Conservation (phyloP, 2,888 invertebrate genomes). For the Eustalomyia histrio region DNA sequence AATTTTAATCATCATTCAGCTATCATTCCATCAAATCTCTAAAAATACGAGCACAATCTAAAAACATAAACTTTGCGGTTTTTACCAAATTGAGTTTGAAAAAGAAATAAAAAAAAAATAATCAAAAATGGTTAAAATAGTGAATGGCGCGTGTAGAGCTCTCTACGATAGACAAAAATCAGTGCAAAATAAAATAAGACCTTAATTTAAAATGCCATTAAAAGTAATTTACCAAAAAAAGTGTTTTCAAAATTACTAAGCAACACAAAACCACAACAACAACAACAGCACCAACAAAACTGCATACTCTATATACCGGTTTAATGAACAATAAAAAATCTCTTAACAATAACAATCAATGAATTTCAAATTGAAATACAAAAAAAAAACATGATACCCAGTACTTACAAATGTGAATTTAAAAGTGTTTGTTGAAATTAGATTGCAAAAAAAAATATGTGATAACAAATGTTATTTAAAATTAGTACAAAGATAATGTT, state of each 20-base stretch:
- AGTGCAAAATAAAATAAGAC: conserved; percentile 9
- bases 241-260: neutral
- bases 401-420: neutral
- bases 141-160: conserved; percentile 48
- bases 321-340: conserved; percentile 29
- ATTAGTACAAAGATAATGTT: neutral
- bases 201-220: conserved; percentile 59
- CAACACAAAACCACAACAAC: neutral
- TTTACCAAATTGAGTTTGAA: conserved; percentile 25
- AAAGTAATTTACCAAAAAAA: conserved; percentile 53
- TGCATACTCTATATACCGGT: conserved; percentile 23
- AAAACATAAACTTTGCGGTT: conserved; percentile 24
- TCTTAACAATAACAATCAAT: conserved; percentile 9
- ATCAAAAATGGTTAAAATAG: conserved; percentile 17
- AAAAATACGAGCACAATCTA: neutral
- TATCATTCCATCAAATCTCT: conserved; percentile 20
- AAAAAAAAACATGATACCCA: neutral
- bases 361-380: conserved; percentile 11
- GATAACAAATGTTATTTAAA: neutral
- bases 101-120: conserved; percentile 6
- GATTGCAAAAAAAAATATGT: conserved; percentile 9
- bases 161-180: neutral
- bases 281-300: too few species aligned
- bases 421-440: neutral
- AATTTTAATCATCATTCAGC: conserved; percentile 23